Evolutionary conservation across 2,113 vertebrate genomes (phyloP).

Genomic region (Helogale parvula): DNA sequence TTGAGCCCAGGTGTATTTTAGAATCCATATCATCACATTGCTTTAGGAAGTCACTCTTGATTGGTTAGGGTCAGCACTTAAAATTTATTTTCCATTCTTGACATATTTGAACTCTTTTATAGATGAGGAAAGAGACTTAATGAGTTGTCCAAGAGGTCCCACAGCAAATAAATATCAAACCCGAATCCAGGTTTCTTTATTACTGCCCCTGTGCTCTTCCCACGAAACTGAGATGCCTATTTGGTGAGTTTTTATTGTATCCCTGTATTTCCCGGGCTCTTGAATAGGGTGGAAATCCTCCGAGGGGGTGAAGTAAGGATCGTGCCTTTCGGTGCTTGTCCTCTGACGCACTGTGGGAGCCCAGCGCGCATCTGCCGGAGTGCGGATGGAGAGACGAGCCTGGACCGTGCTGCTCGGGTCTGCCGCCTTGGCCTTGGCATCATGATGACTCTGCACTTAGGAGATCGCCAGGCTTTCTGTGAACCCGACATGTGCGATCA

Average conservation of each 20-base stretch:
- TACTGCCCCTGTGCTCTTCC: neutral
- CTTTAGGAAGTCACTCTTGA: neutral
- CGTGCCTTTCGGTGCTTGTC: neutral
- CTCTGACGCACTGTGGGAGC: neutral
- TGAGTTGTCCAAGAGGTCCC: neutral
- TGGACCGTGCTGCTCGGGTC: neutral
- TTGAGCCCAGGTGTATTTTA: neutral
- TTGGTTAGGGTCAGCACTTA: neutral
- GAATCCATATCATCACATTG: neutral
- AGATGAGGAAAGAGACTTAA: neutral
- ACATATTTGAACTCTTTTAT: neutral
- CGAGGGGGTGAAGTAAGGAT: neutral
- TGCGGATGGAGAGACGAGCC: neutral
- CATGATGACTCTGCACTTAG: neutral
- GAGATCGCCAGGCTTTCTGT: neutral
- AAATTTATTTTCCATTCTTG: constrained; percentile 24
- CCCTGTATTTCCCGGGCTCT: neutral
- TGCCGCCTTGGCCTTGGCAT: neutral
- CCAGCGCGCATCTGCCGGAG: neutral
- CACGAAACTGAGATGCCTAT: neutral
- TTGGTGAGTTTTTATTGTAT: constrained; percentile 14
- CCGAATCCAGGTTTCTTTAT: neutral
- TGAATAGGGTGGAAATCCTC: neutral
- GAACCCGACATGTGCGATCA: constrained; percentile 7
- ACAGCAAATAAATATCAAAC: neutral